Conservation (phyloP, 2,797 vertebrate genomes). For the Platalea minor region DNA sequence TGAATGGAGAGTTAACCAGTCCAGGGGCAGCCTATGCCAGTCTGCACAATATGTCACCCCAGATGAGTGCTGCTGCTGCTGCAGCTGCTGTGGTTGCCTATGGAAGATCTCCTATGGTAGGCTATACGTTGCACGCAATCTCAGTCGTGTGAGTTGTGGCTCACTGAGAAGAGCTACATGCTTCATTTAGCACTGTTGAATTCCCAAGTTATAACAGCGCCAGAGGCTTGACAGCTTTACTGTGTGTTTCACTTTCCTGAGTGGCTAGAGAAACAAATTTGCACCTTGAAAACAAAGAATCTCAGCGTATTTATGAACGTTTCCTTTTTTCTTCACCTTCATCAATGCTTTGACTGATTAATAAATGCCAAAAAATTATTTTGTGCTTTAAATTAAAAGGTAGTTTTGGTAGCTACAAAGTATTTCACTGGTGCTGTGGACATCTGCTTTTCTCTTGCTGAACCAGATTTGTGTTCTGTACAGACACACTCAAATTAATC, state of each 20-base stretch:
- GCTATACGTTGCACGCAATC: background rate
- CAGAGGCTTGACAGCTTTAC: background rate
- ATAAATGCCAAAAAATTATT: background rate
- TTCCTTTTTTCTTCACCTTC: background rate
- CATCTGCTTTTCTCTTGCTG: slow-evolving; percentile 22
- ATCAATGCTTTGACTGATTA: background rate
- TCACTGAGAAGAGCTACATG: background rate
- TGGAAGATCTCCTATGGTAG: slow-evolving; percentile 92
- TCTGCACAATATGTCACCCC: slow-evolving; percentile 94
- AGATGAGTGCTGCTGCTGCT: slow-evolving; percentile 90
- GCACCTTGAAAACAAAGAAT: background rate
- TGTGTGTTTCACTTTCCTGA: background rate
- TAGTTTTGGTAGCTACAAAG: background rate
- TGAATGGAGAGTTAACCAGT: slow-evolving; percentile 92
- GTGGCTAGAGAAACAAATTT: background rate
- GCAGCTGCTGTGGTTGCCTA: slow-evolving; percentile 90
- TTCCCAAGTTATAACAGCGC: background rate
- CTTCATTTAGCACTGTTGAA: slow-evolving; percentile 7
- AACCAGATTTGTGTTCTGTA: background rate
- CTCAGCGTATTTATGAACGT: background rate
- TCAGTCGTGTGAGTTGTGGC: background rate
- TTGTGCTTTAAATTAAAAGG: background rate
- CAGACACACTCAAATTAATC: background rate
- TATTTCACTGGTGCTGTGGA: background rate
- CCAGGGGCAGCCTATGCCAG: slow-evolving; percentile 89